Evolutionary conservation across 2,888 invertebrate species (phyloP).

Genomic region (Mythimna lalbum): DNA sequence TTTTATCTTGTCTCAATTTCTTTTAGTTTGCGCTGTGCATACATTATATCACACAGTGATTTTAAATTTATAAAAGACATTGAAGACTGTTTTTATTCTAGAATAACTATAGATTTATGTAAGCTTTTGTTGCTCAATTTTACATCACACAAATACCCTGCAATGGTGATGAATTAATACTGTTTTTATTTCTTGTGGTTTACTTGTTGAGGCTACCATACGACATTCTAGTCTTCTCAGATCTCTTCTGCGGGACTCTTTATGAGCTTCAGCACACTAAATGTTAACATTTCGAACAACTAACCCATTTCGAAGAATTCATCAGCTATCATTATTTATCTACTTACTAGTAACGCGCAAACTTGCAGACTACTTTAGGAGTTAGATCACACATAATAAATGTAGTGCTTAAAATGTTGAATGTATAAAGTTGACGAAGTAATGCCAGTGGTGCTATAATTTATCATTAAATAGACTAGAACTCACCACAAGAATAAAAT

Average conservation of each 20-base stretch:
- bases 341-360: conserved; percentile 74
- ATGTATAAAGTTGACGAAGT: conserved; percentile 54
- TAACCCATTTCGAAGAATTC: conserved; percentile 60
- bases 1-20: conserved; percentile 60
- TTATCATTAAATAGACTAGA: conserved; percentile 56
- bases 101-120: conserved; percentile 65
- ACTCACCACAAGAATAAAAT: conserved; percentile 54
- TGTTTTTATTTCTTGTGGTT: conserved; percentile 53
- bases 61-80: conserved; percentile 79
- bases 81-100: conserved; percentile 81
- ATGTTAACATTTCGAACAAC: conserved; percentile 55
- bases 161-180: conserved; percentile 68
- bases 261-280: conserved; percentile 57
- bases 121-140: conserved; percentile 74
- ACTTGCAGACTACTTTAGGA: conserved; percentile 57
- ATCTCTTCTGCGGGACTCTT: conserved; percentile 76
- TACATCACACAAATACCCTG: conserved; percentile 72
- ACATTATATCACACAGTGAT: conserved; percentile 57
- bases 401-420: conserved; percentile 49
- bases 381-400: conserved; percentile 39
- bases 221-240: conserved; percentile 75
- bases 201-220: conserved; percentile 72
- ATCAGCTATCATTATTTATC: conserved; percentile 70
- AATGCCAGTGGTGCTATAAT: conserved; percentile 68
- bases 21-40: conserved; percentile 62